These are phyloP conservation scores for Rotaria sp. DNA, from an alignment of 2,888 invertebrate species.

Conservation along the genomic window DNA sequence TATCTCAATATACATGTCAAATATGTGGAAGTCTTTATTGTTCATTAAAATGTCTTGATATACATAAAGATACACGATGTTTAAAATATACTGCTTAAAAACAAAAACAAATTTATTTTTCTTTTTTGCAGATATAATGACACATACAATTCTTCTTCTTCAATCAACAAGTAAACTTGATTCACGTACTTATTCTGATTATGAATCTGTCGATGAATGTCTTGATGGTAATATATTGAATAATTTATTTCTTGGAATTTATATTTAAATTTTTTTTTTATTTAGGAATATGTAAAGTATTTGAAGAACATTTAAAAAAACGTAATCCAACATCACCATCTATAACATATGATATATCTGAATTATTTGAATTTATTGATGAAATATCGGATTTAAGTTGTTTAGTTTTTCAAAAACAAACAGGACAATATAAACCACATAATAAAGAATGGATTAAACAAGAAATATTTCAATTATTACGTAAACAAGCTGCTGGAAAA, in stretches of 20 bases:
- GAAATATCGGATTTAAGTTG: conserved; percentile 88
- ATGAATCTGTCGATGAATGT: conserved; percentile 92
- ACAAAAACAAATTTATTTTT: neutral
- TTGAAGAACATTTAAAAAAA: conserved; percentile 91
- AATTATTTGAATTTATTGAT: conserved; percentile 95
- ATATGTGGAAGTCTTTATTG: conserved; percentile 24
- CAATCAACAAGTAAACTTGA: conserved; percentile 80
- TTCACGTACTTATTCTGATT: conserved; percentile 92
- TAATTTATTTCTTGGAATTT: too few relatives aligned
- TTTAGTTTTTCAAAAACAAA: conserved; percentile 71
- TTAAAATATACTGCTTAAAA: neutral
- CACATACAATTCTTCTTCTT: conserved; percentile 84
- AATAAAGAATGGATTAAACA: conserved; percentile 99
- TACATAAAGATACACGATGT: conserved; percentile 30
- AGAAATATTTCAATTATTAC: conserved; percentile 83
- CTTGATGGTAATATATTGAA: conserved; percentile 71
- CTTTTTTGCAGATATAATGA: conserved; percentile 32
- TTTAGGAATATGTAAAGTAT: conserved; percentile 86
- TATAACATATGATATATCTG: conserved; percentile 94
- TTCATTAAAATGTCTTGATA: conserved; percentile 29
- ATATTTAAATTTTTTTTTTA: conserved; percentile 39
- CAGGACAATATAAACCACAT: conserved; percentile 91
- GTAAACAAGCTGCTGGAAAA: conserved; percentile 62
- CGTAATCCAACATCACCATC: conserved; percentile 88
- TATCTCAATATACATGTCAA: conserved; percentile 10